Conservation (phyloP, 2,797 vertebrate species). For the Florisuga fusca region DNA sequence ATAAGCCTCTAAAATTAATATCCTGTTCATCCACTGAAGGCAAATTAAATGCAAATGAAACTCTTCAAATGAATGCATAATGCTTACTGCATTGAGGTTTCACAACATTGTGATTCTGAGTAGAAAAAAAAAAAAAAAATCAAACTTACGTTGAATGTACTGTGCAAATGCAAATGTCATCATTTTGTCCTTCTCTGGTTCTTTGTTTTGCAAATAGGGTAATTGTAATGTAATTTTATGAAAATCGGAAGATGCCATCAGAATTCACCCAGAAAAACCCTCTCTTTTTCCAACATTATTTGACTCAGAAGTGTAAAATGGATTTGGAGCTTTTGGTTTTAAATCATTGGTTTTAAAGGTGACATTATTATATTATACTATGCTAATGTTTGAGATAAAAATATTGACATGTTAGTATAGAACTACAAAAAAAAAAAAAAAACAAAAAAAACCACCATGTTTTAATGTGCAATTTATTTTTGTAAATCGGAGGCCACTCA, state of each 20-base stretch:
- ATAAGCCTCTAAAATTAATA: conserved; percentile 60
- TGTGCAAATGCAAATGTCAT: conserved; percentile 56
- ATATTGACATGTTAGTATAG: neutral
- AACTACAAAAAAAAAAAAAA: neutral
- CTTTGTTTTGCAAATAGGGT: conserved; percentile 63
- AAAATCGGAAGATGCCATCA: conserved; percentile 39
- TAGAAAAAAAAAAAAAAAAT: conserved; percentile 10
- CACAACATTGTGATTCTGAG: conserved; percentile 46
- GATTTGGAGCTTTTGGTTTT: neutral
- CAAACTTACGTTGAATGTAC: neutral
- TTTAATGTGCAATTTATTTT: neutral
- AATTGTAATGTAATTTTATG: conserved; percentile 56
- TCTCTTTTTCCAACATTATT: neutral
- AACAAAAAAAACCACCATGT: no score
- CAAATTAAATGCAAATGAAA: conserved; percentile 70
- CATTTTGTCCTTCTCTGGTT: conserved; percentile 50
- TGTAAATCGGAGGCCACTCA: neutral
- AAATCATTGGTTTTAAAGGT: neutral
- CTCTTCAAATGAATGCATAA: conserved; percentile 42
- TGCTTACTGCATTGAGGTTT: conserved; percentile 22
- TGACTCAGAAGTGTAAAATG: conserved; percentile 6
- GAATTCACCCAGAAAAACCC: conserved; percentile 19
- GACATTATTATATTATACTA: neutral
- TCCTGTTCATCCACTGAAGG: conserved; percentile 22
- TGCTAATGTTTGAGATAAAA: neutral